Conservation (phyloP, 2,113 vertebrate genomes). For the Podarcis raffonei region DNA sequence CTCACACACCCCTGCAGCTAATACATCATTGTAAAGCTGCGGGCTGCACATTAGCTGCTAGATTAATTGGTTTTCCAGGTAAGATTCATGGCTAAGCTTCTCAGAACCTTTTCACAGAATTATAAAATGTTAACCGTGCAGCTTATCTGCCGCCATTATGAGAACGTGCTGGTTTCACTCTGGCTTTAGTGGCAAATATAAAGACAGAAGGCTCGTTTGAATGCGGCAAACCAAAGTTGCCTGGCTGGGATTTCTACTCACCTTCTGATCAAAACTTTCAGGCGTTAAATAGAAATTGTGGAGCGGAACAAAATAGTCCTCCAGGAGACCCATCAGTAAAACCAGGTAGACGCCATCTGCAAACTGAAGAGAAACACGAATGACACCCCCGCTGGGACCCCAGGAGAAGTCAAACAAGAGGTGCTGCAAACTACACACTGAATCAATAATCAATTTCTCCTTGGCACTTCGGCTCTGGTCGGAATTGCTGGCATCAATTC, state of each 20-base stretch:
- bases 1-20: no score
- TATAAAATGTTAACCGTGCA: background rate
- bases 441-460: slow-evolving; percentile 1
- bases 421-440: background rate
- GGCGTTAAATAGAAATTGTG: slow-evolving; percentile 95
- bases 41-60: background rate
- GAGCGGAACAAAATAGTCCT: slow-evolving; percentile 94
- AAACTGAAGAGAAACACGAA: slow-evolving; percentile 79
- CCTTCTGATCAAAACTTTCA: slow-evolving; percentile 96
- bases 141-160: background rate
- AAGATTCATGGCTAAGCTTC: background rate
- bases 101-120: background rate
- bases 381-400: background rate
- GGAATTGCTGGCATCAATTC: background rate
- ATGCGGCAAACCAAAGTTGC: background rate
- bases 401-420: background rate
- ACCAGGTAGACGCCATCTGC: slow-evolving; percentile 97
- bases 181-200: background rate
- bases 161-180: background rate
- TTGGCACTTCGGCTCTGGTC: background rate
- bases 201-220: background rate
- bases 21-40: background rate
- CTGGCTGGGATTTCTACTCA: slow-evolving; percentile 54
- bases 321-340: slow-evolving; percentile 93
- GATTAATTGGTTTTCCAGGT: background rate